Evolutionary conservation across 2,888 invertebrate genomes (phyloP).

Genomic region (Entomobrya multifasciata): DNA sequence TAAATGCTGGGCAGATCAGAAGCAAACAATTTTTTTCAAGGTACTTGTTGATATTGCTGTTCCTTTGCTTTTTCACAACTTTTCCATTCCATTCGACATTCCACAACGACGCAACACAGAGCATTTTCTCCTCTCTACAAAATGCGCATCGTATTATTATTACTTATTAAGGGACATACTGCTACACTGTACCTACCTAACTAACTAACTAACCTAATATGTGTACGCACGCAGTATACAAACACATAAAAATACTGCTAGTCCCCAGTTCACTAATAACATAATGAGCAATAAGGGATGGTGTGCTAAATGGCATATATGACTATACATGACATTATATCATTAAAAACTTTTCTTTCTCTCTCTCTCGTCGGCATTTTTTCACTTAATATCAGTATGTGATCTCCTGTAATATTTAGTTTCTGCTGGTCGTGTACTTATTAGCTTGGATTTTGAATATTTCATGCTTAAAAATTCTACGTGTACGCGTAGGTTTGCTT

Average conservation of each 20-base stretch:
- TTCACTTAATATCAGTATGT: too few relatives aligned
- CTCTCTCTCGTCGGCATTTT: constrained; percentile 28
- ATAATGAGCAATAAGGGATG: too few relatives aligned
- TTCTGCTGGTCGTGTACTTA: too few relatives aligned
- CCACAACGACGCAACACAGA: not conserved
- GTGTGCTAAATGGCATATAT: constrained; percentile 50
- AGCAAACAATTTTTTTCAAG: constrained; percentile 18
- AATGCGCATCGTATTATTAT: constrained; percentile 54
- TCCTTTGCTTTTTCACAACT: constrained; percentile 54
- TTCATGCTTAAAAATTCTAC: too few relatives aligned
- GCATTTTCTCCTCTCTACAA: not conserved
- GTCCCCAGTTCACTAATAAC: too few relatives aligned
- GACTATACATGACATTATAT: constrained; percentile 57
- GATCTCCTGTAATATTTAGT: too few relatives aligned
- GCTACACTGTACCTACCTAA: not conserved
- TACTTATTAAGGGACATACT: constrained; percentile 36
- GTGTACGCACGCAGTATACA: too few relatives aligned
- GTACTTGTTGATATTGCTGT: constrained; percentile 62
- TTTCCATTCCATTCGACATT: constrained; percentile 48
- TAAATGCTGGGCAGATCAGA: not conserved
- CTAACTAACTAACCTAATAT: not conserved
- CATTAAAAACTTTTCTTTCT: constrained; percentile 49
- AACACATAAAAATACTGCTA: too few relatives aligned
- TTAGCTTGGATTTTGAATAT: too few relatives aligned
- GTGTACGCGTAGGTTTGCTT: too few relatives aligned